Conservation (phyloP, 2,797 vertebrate genomes). For the Spinus pinus region DNA sequence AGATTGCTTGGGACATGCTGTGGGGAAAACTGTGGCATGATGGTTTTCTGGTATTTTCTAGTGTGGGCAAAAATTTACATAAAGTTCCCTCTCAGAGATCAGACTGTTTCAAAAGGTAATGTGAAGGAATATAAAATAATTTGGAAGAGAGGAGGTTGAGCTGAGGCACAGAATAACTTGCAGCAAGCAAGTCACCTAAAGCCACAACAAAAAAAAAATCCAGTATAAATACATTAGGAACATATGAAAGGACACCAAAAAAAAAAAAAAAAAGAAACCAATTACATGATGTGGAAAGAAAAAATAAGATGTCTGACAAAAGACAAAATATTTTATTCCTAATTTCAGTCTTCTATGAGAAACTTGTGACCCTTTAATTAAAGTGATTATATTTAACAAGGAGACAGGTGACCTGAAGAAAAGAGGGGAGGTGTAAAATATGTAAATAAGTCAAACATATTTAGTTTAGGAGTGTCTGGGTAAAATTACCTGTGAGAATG, state of each 20-base stretch:
- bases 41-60: not conserved
- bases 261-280: not conserved
- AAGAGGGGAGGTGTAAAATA: not conserved
- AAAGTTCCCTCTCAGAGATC: not conserved
- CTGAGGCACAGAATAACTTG: not conserved
- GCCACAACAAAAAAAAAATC: not conserved
- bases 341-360: not conserved
- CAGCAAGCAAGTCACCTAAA: not conserved
- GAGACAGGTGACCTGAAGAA: not conserved
- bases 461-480: not conserved
- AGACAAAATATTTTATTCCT: not conserved
- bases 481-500: not conserved
- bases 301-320: not conserved
- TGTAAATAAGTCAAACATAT: not conserved
- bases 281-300: not conserved
- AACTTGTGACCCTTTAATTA: not conserved
- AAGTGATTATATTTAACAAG: not conserved
- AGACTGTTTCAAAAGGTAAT: not conserved
- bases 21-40: not conserved
- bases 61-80: not conserved
- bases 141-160: not conserved
- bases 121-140: not conserved
- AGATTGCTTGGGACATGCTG: not conserved
- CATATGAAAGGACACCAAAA: not conserved
- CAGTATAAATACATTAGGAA: not conserved